Conservation (phyloP, 2,888 invertebrate species). For the Baronia brevicornis region DNA sequence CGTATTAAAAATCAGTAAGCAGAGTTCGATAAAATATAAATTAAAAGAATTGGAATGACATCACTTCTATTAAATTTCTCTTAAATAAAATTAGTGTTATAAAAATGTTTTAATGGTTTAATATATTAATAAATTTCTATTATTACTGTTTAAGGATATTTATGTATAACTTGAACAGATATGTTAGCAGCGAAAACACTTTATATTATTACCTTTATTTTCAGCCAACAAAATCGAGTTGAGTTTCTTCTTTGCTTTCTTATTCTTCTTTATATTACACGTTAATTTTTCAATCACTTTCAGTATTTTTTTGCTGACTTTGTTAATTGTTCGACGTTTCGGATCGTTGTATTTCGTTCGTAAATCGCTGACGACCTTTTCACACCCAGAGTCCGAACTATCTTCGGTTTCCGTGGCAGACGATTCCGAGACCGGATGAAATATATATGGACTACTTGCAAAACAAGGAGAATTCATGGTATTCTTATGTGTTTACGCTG, state of each 20-base stretch:
- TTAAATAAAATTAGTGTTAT: no score
- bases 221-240: conserved; percentile 19
- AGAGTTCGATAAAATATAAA: no score
- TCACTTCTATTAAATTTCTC: no score
- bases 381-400: conserved; percentile 54
- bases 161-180: neutral
- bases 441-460: conserved; percentile 54
- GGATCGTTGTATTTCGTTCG: conserved; percentile 66
- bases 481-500: neutral
- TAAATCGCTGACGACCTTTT: conserved; percentile 51
- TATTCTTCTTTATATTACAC: conserved; percentile 54
- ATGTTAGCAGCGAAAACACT: neutral
- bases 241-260: conserved; percentile 40
- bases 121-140: no score
- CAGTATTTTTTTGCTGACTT: conserved; percentile 67
- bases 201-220: conserved; percentile 16
- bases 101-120: no score
- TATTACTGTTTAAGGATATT: no score
- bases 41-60: no score
- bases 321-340: conserved; percentile 66
- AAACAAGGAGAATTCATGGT: conserved; percentile 64
- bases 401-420: conserved; percentile 67
- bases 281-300: conserved; percentile 62
- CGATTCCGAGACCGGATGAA: conserved; percentile 61
- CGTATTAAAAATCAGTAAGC: no score